Conservation (phyloP, 1,140 invertebrate genomes). For the Marisa cornuarietis region DNA sequence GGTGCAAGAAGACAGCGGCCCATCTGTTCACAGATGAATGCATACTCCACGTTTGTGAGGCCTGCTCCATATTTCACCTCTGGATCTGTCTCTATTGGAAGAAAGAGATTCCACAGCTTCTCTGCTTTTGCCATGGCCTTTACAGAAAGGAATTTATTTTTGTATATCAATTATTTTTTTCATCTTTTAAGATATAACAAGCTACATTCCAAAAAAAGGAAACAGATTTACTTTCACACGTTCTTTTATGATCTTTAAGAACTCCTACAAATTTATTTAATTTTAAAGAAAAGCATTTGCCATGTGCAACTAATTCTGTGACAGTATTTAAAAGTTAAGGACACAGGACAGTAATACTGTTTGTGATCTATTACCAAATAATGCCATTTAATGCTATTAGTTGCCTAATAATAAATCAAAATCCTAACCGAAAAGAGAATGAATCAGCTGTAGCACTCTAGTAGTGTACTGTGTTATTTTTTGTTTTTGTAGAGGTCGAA, state of each 20-base stretch:
- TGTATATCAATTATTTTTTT: background rate
- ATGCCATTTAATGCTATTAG: no score
- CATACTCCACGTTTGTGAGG: conserved; percentile 68
- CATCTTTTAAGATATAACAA: background rate
- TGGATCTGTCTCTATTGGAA: conserved; percentile 65
- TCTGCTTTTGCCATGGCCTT: conserved; percentile 64
- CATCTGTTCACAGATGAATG: conserved; percentile 69
- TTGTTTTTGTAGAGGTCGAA: no score
- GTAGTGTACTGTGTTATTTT: no score
- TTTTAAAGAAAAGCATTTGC: no score
- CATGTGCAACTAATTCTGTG: no score
- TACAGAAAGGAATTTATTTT: conserved; percentile 16
- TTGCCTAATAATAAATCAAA: no score
- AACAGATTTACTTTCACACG: background rate
- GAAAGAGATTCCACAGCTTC: conserved; percentile 68
- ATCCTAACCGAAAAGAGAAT: no score
- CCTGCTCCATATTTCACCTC: conserved; percentile 65
- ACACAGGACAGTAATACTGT: no score
- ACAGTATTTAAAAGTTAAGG: no score
- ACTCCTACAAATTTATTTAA: no score
- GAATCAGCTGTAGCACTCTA: no score
- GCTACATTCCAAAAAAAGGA: background rate
- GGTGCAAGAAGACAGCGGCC: conserved; percentile 61
- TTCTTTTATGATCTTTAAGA: background rate
- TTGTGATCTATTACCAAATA: no score